Percentiles rank a stretch among this genome's conserved stretches.
Conservation (phyloP, 2,113 vertebrate species). For the Gorsachius goisagi region DNA sequence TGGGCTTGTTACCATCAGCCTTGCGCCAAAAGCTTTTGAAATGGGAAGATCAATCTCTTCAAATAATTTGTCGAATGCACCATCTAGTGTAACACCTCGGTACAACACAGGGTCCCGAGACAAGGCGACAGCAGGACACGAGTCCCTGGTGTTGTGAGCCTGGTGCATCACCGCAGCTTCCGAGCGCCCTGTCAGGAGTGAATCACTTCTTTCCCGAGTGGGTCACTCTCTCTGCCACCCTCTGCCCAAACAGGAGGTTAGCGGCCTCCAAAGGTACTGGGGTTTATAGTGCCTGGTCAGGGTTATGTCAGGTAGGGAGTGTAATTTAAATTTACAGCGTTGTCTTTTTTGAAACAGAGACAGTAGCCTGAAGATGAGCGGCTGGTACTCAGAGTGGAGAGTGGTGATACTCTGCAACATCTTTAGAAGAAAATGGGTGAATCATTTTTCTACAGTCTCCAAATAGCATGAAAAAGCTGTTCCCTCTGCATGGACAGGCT, state of each 20-base stretch:
- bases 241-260: background rate
- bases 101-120: background rate
- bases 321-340: background rate
- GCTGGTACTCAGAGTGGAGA: background rate
- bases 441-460: background rate
- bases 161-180: background rate
- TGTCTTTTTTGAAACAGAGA: background rate
- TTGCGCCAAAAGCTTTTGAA: rapidly evolving
- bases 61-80: background rate
- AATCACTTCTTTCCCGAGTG: background rate
- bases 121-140: background rate
- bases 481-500: background rate
- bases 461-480: background rate
- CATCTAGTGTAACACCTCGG: constrained; percentile 28
- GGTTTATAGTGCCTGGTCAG: background rate
- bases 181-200: background rate
- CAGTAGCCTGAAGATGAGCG: background rate
- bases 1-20: background rate
- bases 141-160: rapidly evolving
- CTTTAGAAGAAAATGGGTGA: background rate
- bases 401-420: background rate
- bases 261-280: background rate
- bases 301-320: background rate
- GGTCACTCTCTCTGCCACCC: background rate
- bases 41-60: background rate